Conservation (phyloP, 2,113 vertebrate genomes). For the Phylloscopus whistleri region DNA sequence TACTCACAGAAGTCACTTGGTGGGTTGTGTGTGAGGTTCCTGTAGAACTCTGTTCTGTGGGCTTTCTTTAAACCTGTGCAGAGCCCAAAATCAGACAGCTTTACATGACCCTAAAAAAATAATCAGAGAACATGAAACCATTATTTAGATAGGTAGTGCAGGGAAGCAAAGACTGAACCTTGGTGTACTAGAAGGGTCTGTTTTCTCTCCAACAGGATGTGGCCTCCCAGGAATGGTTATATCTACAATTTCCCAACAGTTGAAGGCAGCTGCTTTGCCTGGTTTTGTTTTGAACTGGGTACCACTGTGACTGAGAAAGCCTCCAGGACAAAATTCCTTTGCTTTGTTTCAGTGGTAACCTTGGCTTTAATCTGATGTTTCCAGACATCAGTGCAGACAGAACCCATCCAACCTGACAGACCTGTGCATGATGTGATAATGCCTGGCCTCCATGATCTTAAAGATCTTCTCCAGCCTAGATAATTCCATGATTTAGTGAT, state of each 20-base stretch:
- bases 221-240: neutral
- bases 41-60: constrained; percentile 96
- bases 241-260: neutral
- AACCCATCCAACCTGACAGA: neutral
- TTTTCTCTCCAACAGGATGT: neutral
- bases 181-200: neutral
- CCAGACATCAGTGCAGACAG: neutral
- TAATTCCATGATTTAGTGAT: neutral
- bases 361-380: neutral
- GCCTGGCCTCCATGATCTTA: neutral
- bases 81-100: constrained; percentile 95
- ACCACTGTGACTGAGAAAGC: neutral
- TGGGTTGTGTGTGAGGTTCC: constrained; percentile 94
- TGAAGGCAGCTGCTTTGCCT: neutral
- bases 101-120: constrained; percentile 88
- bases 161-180: neutral
- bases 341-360: neutral
- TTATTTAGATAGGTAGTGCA: neutral
- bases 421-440: neutral
- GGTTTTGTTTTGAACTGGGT: neutral
- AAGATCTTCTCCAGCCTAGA: neutral
- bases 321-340: neutral
- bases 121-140: neutral
- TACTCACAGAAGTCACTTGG: constrained; percentile 98
- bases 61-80: constrained; percentile 98